phyloP scores from a whole-genome alignment of 2,888 invertebrate genomes.

The Euproctis similis region DNA sequence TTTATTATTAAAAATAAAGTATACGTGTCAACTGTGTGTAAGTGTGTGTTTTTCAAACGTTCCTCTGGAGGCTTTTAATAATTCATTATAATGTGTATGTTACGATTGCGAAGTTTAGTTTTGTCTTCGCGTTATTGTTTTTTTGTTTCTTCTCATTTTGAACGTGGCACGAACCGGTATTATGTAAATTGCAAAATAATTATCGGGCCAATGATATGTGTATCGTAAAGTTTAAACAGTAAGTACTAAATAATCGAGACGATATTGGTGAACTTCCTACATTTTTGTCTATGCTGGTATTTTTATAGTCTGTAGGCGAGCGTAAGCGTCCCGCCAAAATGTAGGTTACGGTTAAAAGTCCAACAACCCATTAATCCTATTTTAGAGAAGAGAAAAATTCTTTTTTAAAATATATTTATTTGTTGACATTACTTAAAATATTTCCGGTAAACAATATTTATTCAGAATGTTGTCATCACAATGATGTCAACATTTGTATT shows the following conservation, averaged over 20 bases:
- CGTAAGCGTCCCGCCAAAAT: constrained; percentile 27
- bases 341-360: constrained; percentile 23
- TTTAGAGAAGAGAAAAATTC: constrained; percentile 2
- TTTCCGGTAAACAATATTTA: constrained; percentile 4
- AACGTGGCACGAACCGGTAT: constrained; percentile 35
- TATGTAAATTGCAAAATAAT: constrained; percentile 66
- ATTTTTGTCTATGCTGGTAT: constrained; percentile 35
- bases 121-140: too few relatives aligned
- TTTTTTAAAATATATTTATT: too few relatives aligned
- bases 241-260: constrained; percentile 14
- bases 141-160: constrained; percentile 45
- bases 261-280: constrained; percentile 15
- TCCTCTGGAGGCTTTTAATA: constrained; percentile 28
- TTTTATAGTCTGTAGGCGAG: constrained; percentile 24
- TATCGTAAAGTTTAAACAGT: constrained; percentile 14
- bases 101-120: constrained; percentile 30
- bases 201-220: constrained; percentile 37
- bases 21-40: constrained; percentile 54
- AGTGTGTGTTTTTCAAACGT: constrained; percentile 41
- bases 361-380: constrained; percentile 7
- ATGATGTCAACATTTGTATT: too few relatives aligned
- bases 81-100: constrained; percentile 14
- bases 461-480: constrained; percentile 5
- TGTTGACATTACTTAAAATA: not conserved
- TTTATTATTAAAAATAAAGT: constrained; percentile 49